Evolutionary conservation across 2,888 invertebrate species (phyloP).

Genomic region (Dynastes tityus): DNA sequence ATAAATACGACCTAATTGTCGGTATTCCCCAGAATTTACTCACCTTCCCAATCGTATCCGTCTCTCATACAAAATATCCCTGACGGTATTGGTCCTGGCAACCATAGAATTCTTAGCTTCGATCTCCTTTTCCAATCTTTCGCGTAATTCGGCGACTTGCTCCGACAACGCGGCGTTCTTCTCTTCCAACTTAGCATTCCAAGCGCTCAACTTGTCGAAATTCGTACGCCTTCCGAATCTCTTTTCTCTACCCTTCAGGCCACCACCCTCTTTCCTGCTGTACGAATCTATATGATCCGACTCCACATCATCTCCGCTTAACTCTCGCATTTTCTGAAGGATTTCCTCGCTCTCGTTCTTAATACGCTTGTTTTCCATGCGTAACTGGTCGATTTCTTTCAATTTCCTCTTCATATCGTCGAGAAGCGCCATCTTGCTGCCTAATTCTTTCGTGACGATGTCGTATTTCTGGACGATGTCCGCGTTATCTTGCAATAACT

Average conservation of each 20-base stretch:
- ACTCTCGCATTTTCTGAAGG: slow-evolving; percentile 9
- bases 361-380: slow-evolving; percentile 18
- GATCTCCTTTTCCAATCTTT: slow-evolving; percentile 24
- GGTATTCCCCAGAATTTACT: neutral
- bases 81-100: slow-evolving; percentile 22
- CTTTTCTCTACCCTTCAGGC: slow-evolving; percentile 9
- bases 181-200: slow-evolving; percentile 43
- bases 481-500: slow-evolving; percentile 31
- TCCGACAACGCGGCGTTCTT: slow-evolving; percentile 37
- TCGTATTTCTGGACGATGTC: slow-evolving; percentile 22
- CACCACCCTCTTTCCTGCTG: neutral
- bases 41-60: slow-evolving; percentile 46
- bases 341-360: slow-evolving; percentile 29
- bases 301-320: slow-evolving; percentile 24
- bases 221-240: slow-evolving; percentile 16
- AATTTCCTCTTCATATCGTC: slow-evolving; percentile 30
- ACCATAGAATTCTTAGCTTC: slow-evolving; percentile 20
- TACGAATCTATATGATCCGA: slow-evolving; percentile 26
- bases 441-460: slow-evolving; percentile 21
- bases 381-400: slow-evolving; percentile 22
- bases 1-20: no score
- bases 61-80: slow-evolving; percentile 32
- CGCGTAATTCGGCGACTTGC: slow-evolving; percentile 14
- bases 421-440: slow-evolving; percentile 7
- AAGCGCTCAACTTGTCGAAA: slow-evolving; percentile 37